phyloP scores from a whole-genome alignment of 1,140 invertebrate species.

The Drosophila suzukii region DNA sequence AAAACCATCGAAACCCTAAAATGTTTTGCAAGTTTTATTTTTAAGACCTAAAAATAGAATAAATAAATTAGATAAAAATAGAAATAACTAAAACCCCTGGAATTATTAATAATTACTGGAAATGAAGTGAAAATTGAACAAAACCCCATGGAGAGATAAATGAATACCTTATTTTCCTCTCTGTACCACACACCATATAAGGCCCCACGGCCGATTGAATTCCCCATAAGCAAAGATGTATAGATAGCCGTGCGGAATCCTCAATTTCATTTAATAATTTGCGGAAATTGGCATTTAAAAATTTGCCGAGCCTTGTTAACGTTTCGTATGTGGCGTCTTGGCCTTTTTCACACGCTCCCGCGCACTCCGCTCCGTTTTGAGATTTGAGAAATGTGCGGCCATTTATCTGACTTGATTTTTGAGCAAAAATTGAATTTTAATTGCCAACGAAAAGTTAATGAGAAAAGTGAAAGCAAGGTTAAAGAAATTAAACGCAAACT shows the following conservation, averaged over 20 bases:
- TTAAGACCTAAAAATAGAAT: no score
- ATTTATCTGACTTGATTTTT: conserved; percentile 66
- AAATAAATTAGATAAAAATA: no score
- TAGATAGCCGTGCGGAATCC: conserved; percentile 71
- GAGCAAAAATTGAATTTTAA: conserved; percentile 80
- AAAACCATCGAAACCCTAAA: no score
- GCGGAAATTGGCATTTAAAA: conserved; percentile 82
- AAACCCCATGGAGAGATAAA: not conserved
- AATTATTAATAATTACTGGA: no score
- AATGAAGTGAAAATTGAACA: no score
- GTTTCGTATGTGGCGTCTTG: conserved; percentile 46
- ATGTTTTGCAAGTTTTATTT: no score
- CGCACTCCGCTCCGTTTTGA: conserved; percentile 25
- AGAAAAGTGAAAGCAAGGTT: conserved; percentile 83
- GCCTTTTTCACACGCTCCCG: conserved; percentile 77
- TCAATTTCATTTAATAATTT: conserved; percentile 83
- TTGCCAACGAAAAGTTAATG: conserved; percentile 82
- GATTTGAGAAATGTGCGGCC: conserved; percentile 58
- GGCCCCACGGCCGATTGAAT: conserved; percentile 20
- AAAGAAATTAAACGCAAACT: conserved; percentile 76
- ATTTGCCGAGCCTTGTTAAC: conserved; percentile 73
- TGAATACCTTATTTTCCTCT: not conserved
- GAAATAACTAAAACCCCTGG: no score
- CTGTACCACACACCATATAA: conserved; percentile 14
- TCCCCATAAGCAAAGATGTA: conserved; percentile 47